phyloP scores from a whole-genome alignment of 2,113 vertebrate genomes.

The Cyanocitta stelleri region DNA sequence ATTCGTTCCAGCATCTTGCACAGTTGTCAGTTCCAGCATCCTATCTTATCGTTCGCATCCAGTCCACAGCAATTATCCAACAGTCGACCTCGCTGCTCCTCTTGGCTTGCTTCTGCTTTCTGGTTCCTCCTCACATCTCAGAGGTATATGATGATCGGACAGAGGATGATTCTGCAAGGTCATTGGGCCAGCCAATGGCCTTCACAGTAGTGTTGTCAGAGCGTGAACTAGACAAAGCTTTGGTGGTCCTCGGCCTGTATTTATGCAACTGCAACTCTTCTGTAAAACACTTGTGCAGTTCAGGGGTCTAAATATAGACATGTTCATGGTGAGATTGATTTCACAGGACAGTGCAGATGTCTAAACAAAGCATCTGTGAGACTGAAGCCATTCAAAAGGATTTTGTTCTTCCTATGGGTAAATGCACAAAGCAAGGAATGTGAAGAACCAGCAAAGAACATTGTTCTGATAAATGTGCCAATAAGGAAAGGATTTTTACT shows the following conservation, averaged over 20 bases:
- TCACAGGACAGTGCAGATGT: not conserved
- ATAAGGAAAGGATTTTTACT: not conserved
- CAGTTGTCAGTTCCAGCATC: too few relatives aligned
- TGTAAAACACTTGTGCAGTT: not conserved
- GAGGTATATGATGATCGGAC: too few relatives aligned
- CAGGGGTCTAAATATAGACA: not conserved
- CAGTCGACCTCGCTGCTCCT: too few relatives aligned
- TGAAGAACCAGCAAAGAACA: not conserved
- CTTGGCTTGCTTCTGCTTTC: too few relatives aligned
- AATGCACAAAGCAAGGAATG: not conserved
- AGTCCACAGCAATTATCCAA: too few relatives aligned
- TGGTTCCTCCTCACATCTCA: too few relatives aligned
- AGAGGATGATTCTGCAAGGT: too few relatives aligned
- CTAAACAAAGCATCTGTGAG: not conserved
- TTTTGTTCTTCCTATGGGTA: not conserved
- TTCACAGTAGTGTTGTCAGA: not conserved
- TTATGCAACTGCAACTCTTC: not conserved
- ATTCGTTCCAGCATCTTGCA: too few relatives aligned
- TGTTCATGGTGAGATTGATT: not conserved
- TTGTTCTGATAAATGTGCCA: not conserved
- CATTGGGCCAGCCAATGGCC: too few relatives aligned
- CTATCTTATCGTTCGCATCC: too few relatives aligned
- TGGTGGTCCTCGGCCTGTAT: not conserved
- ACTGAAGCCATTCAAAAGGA: not conserved
- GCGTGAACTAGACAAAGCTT: not conserved